Base-by-base conservation (phyloP, 2,888 invertebrate species). In the Himalopsyche anomala region DNA sequence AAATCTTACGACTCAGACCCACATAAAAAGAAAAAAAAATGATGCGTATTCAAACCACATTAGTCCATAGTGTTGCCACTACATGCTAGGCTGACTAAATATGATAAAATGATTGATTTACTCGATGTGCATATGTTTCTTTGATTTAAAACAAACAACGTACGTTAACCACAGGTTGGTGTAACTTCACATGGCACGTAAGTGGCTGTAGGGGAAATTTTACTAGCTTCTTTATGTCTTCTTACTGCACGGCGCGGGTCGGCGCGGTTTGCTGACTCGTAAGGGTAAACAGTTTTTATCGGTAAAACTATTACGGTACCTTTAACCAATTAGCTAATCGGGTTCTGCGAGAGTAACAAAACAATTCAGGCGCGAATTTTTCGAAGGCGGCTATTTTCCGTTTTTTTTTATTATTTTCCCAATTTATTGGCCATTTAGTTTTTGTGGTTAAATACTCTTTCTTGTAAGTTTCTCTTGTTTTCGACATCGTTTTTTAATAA, bases 241-340 rank as follows among this genome's bases (percentile, higher is more conserved):
- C 62, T 62, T 62, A 62, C 62, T 62, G 19, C 19, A 62, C 6
- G 62, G 62, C 62, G 28, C 28, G 62, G 62, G 62, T 62, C 62
- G 62, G 62, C 11, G 19, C 62, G 62, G 62, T 62, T n/a, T 62
- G 62, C 62, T 62, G 62, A 62, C 19, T 19, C 19, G 62, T 62
- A 62, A 62, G 62, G 62, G 19, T 62, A 19, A 62, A 62, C 62
- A 62, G 62, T 62, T 62, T 62, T 62, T 62, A 62, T 62, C 62
- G 62, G 62, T 28, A 19, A 19, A 62, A 62, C 62, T 62, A 62
- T 62, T 62, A 62, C 62, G 62, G 19, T 62, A 62, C 62, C 62
- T 62, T 62, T 62, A 62, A 62, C 62, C 62, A 62, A 62, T 62
- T 62, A 62, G 62, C 62, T 62, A 62, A 62, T 62, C 62, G 62